Base-by-base conservation (phyloP, 2,888 invertebrate genomes). In the Orchesellides sinensis region DNA sequence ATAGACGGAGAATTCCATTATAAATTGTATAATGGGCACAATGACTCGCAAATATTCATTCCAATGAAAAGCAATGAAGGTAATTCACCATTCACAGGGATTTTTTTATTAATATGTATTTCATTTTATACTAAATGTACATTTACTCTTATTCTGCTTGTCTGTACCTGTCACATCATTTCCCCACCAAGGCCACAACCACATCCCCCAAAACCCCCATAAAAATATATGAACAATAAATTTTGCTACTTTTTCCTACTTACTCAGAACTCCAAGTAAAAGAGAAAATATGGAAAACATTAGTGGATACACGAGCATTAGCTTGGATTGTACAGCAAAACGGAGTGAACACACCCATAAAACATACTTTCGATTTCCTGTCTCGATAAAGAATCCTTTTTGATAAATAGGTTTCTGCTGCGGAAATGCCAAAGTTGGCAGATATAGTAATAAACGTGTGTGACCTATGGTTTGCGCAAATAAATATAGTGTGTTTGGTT, bases 301-400 rank as follows among this genome's bases (percentile, higher is more conserved):
- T n/a, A 21, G 14, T 65, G 10, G n/a, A 3, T 56, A 27, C 56
- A 68, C 12, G 19, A 49, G 45, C 47, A 29, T 40, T 23, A 19
- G 6, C 45, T 1, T 61, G n/a, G n/a, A n/a, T n/a, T n/a, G 14
- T 32, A 2, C 12, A 70, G 45, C 19, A 21, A 52, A 52, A 40
- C 65, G 21, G 12, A 17, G 69, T 66, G n/a, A n/a, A 70, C 78
- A 78, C 78, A 78, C 69, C 63, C 78, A 78, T 78, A 68, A 68
- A 78, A 27, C 78, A 69, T 78, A 70, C 63, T 78, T 78, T 77
- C 77, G 77, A 77, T 77, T 77, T 77, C 77, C 77, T 77, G 77
- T 77, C 77, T 54, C 59, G 77, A 77, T 77, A 77, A 77, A 68
- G 68, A n/a, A n/a, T n/a, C n/a, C n/a, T n/a, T 77, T 77, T 77